phyloP scores from a whole-genome alignment of 2,888 invertebrate species.

The Sarcophaga subvicina region DNA sequence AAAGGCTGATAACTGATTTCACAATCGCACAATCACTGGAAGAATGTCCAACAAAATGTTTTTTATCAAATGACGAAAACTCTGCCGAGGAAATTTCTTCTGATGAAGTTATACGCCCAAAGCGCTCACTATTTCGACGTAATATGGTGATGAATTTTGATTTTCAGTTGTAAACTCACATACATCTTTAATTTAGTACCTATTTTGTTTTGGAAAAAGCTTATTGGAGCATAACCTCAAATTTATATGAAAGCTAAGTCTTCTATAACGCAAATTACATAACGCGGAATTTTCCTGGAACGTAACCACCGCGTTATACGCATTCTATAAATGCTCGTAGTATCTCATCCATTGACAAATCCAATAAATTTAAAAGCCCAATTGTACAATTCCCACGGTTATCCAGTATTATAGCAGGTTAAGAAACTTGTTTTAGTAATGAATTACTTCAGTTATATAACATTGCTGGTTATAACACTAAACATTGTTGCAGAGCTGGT shows the following conservation, averaged over 20 bases:
- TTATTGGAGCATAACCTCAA: no score
- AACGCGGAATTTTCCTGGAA: no score
- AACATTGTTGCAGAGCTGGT: no score
- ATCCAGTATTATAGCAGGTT: background rate
- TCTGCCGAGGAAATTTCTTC: background rate
- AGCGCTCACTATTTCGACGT: no score
- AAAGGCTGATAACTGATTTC: background rate
- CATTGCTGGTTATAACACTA: no score
- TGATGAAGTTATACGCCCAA: background rate
- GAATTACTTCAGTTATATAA: background rate
- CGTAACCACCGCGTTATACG: no score
- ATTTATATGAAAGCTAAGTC: no score
- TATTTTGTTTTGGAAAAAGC: no score
- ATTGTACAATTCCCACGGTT: background rate
- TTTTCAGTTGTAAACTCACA: no score
- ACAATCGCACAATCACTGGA: background rate
- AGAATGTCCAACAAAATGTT: background rate
- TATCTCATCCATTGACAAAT: background rate
- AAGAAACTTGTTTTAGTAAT: conserved; percentile 7
- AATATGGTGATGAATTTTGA: no score
- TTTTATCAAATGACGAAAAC: conserved; percentile 1
- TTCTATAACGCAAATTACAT: no score
- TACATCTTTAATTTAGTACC: no score
- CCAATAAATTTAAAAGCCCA: background rate
- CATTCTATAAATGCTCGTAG: background rate